Evolutionary conservation across 2,113 vertebrate species (phyloP).

Genomic region (Antechinus flavipes): DNA sequence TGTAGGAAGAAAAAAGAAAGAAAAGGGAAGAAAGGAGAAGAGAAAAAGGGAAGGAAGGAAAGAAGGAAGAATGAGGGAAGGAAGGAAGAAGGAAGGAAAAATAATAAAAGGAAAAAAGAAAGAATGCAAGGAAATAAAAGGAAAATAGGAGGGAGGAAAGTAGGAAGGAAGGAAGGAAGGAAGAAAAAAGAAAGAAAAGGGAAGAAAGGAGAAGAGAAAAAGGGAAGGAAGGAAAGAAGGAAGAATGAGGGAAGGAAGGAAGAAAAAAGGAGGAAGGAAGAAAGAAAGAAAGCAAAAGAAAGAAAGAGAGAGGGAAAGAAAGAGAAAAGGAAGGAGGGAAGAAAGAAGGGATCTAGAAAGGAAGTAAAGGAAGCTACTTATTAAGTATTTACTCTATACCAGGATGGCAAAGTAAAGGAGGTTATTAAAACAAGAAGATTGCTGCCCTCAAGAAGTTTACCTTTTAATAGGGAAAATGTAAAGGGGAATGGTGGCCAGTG

Average conservation of each 20-base stretch:
- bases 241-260: too few relatives aligned
- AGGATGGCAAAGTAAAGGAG: too few relatives aligned
- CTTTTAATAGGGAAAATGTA: too few relatives aligned
- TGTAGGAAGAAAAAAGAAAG: background rate
- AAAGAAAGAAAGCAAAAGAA: too few relatives aligned
- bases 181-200: rapidly evolving
- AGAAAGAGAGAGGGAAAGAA: too few relatives aligned
- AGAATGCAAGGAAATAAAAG: background rate
- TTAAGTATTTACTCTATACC: background rate
- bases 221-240: background rate
- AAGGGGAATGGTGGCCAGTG: too few relatives aligned
- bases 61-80: too few relatives aligned
- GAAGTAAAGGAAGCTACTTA: background rate
- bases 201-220: background rate
- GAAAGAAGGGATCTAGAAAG: background rate
- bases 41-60: rapidly evolving
- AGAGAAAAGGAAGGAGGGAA: too few relatives aligned
- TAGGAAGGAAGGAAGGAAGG: too few relatives aligned
- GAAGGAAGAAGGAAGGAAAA: too few relatives aligned
- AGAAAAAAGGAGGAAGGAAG: too few relatives aligned
- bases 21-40: slow-evolving; percentile 42
- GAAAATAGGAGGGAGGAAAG: background rate
- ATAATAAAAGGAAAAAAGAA: background rate
- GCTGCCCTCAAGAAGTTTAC: too few relatives aligned
- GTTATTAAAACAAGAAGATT: background rate